Percentiles rank a stretch among this genome's conserved stretches.
Conservation (phyloP, 2,797 vertebrate genomes). For the Muraenolepis orangiensis region DNA sequence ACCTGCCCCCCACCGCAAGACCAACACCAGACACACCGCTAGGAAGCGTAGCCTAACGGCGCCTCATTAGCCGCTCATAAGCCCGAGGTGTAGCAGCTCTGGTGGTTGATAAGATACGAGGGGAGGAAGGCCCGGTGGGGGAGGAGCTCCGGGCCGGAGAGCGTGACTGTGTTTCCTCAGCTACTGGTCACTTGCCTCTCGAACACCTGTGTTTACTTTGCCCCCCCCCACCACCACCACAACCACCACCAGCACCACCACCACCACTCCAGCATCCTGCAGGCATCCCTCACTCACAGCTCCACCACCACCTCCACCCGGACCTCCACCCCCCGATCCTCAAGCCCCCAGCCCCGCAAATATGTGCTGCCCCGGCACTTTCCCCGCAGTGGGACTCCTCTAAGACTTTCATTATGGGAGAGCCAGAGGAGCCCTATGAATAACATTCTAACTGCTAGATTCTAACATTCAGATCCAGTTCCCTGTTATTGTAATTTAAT, state of each 20-base stretch:
- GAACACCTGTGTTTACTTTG: constrained; percentile 85
- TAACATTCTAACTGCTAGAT: constrained; percentile 66
- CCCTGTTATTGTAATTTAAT: constrained; percentile 45
- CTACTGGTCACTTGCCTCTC: constrained; percentile 67
- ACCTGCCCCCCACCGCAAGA: constrained; percentile 51
- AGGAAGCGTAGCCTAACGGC: constrained; percentile 37
- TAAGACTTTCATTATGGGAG: constrained; percentile 66
- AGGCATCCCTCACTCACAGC: not conserved
- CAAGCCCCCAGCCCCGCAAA: constrained; percentile 67
- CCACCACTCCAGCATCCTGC: constrained; percentile 57
- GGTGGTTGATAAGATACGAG: constrained; percentile 64
- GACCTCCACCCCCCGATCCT: constrained; percentile 41
- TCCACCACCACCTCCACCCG: constrained; percentile 60
- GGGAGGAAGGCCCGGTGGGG: constrained; percentile 38
- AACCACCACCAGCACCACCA: constrained; percentile 71
- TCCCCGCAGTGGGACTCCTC: constrained; percentile 66
- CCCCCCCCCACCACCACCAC: constrained; percentile 53
- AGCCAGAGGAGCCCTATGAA: constrained; percentile 56
- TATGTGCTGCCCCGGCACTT: constrained; percentile 71
- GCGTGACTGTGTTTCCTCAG: constrained; percentile 67
- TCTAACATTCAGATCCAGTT: constrained; percentile 53
- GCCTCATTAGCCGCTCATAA: constrained; percentile 60
- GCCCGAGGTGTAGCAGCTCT: constrained; percentile 48
- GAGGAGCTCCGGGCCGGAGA: constrained; percentile 26
- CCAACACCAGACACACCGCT: constrained; percentile 44